These are phyloP conservation scores for Ara ararauna DNA, from an alignment of 2,797 vertebrate species.

Conservation along the genomic window DNA sequence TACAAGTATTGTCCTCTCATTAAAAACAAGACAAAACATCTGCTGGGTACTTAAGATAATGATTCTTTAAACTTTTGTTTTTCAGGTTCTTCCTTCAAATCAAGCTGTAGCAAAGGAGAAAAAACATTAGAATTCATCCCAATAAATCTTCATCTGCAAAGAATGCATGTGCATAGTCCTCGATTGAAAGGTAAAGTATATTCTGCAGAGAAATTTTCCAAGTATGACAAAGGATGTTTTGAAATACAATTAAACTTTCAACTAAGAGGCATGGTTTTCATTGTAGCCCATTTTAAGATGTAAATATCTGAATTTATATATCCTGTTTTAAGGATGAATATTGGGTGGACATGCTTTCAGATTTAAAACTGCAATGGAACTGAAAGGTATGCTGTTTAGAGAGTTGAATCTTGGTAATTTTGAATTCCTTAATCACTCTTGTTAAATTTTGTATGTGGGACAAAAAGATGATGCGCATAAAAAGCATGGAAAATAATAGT, in stretches of 20 bases:
- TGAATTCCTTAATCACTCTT: not conserved
- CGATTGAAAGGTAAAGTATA: slow-evolving; percentile 87
- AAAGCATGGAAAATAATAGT: not conserved
- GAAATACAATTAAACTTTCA: not conserved
- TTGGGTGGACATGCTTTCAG: not conserved
- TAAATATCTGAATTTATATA: not conserved
- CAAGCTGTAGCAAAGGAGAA: slow-evolving; percentile 97
- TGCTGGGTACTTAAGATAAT: slow-evolving; percentile 41
- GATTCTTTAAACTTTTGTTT: slow-evolving; percentile 45
- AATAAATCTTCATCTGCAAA: slow-evolving; percentile 95
- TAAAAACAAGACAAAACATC: slow-evolving; percentile 14
- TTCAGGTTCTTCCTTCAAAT: slow-evolving; percentile 93
- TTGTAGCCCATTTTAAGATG: not conserved
- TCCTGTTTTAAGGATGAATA: not conserved
- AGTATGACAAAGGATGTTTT: not conserved
- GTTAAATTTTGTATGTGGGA: not conserved
- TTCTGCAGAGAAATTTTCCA: not conserved
- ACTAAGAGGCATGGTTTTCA: not conserved
- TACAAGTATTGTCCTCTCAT: not conserved
- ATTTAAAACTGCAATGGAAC: not conserved
- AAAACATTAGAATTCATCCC: slow-evolving; percentile 97
- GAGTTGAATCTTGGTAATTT: not conserved
- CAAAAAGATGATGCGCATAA: not conserved
- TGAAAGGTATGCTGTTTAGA: not conserved
- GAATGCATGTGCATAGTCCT: slow-evolving; percentile 94